A percentile compares a stretch with the other conserved stretches of the same genome.
Evolutionary conservation across 2,113 vertebrate genomes (phyloP).

Genomic region (Chiloscyllium plagiosum): DNA sequence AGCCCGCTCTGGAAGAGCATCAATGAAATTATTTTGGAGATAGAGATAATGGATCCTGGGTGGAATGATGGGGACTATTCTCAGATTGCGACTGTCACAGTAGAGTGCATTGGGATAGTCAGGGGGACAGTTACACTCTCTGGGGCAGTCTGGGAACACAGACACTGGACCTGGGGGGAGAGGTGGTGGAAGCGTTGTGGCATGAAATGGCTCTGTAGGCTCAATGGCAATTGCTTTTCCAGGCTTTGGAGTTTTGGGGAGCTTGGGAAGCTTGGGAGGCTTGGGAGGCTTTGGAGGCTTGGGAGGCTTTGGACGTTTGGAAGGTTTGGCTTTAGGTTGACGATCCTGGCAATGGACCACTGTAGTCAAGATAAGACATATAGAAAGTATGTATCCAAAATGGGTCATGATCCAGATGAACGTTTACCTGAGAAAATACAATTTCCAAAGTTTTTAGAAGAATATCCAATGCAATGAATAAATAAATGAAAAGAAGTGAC

Average conservation of each 20-base stretch:
- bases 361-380: conserved; percentile 64
- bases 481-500: neutral
- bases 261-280: conserved; percentile 44
- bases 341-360: conserved; percentile 56
- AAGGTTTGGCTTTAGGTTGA: conserved; percentile 41
- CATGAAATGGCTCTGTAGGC: conserved; percentile 65
- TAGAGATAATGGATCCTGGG: conserved; percentile 82
- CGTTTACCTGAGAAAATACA: neutral
- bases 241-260: neutral
- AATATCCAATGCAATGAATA: neutral
- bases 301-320: conserved; percentile 52
- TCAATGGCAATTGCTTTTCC: neutral
- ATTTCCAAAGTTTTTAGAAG: neutral
- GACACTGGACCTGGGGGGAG: conserved; percentile 75
- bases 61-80: conserved; percentile 77
- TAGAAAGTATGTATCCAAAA: conserved; percentile 61
- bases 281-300: conserved; percentile 37
- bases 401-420: conserved; percentile 65
- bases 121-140: conserved; percentile 78
- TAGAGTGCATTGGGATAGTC: conserved; percentile 81
- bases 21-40: conserved; percentile 94
- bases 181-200: conserved; percentile 83
- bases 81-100: conserved; percentile 92
- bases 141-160: conserved; percentile 74
- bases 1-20: conserved; percentile 72